Conservation (phyloP, 1,140 invertebrate species). For the Nasonia longicornis region DNA sequence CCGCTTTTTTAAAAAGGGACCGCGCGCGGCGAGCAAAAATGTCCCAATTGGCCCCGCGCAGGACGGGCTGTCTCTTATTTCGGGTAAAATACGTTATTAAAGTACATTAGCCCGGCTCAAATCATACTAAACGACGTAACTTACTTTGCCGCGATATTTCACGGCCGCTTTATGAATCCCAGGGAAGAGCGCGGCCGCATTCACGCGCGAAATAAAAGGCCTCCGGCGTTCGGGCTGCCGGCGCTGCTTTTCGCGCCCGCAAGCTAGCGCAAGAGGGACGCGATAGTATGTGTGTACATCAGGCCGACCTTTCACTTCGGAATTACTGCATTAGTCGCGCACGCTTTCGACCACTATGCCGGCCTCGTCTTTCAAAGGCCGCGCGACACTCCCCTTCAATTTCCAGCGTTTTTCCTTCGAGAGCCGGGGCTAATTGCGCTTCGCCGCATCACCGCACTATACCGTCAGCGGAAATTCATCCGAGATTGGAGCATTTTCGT, state of each 20-base stretch:
- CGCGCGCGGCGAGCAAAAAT: constrained; percentile 51
- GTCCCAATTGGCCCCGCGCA: constrained; percentile 53
- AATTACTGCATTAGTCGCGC: constrained; percentile 32
- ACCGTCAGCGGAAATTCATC: background rate
- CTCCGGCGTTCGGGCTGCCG: background rate
- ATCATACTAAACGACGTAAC: constrained; percentile 62
- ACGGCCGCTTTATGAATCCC: constrained; percentile 60
- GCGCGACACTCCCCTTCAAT: constrained; percentile 8
- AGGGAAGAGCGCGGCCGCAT: constrained; percentile 29
- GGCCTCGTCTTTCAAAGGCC: constrained; percentile 5
- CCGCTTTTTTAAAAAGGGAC: background rate
- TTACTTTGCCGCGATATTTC: constrained; percentile 61
- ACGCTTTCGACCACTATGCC: constrained; percentile 11
- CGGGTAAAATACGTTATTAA: constrained; percentile 59
- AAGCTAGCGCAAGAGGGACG: background rate
- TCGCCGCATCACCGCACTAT: background rate
- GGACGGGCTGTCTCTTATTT: constrained; percentile 36
- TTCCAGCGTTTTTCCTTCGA: background rate
- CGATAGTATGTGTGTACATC: background rate
- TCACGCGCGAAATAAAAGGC: constrained; percentile 30
- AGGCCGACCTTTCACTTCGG: constrained; percentile 27
- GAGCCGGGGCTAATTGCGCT: background rate
- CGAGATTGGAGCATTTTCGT: background rate
- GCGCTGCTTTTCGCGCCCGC: background rate
- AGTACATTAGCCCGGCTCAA: constrained; percentile 60